Evolutionary conservation across 2,888 invertebrate genomes (phyloP), one percentile per base, ranked within the genome.

Genomic region (Hypercompe scribonia): DNA sequence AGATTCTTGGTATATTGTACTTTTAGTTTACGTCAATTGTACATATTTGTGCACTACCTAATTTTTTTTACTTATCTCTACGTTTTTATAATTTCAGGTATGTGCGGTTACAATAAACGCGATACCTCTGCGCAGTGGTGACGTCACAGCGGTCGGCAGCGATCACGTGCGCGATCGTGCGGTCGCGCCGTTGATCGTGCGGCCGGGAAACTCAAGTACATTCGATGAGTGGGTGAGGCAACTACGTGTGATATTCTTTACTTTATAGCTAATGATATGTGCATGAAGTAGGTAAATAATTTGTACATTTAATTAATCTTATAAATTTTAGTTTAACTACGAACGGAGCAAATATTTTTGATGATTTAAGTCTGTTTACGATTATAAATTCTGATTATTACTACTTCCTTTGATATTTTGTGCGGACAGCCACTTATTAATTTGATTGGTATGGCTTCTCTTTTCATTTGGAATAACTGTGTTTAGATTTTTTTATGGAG

Each of bases 71-170:
- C 71, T 72, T 70, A 75, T 82, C 54, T 36, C 18, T 5, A 36
- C 18, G 7, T 21, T 31, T 68, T 71, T 61, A 33, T 36, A 42
- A 33, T 84, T 92, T n/a, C 92, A 95, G 95, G 89, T 95, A 95
- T 91, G 93, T 94, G 94, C 95, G 95, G 81, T 90, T 95, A 82
- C 90, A 94, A 87, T 94, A 85, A 92, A 86, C 86, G 88, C 85
- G 86, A 81, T 74, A 79, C 79, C 79, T 83, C 87, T 82, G 87
- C 86, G 87, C 85, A 83, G 83, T 83, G 85, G 83, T 89, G 87
- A 88, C 84, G 86, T 84, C 86, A 84, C 84, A 81, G 84, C 79
- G 84, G 73, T 77, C 72, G 76, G 80, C 77, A 68, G 73, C 82
- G 80, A 70, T 79, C 85, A 72, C 65, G 70, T 46, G 70, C 61